phyloP scores from a whole-genome alignment of 2,797 vertebrate species.

The Gila robusta region DNA sequence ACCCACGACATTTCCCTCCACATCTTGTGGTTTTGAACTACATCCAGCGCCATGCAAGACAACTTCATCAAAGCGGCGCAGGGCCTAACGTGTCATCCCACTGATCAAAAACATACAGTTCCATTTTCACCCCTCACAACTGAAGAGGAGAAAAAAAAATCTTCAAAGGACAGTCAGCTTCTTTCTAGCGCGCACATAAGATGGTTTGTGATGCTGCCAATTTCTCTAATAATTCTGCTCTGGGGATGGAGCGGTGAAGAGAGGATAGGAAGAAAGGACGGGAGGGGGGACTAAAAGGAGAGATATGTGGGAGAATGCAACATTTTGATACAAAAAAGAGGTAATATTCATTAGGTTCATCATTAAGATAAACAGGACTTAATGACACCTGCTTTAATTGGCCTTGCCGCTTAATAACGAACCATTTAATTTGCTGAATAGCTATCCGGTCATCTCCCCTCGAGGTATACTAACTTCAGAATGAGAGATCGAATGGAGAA shows the following conservation, averaged over 20 bases:
- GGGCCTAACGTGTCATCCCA: constrained; percentile 64
- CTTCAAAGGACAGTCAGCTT: constrained; percentile 64
- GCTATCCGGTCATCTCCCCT: constrained; percentile 52
- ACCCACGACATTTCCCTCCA: constrained; percentile 48
- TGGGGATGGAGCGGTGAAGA: constrained; percentile 23
- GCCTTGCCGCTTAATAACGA: constrained; percentile 55
- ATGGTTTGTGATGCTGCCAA: constrained; percentile 61
- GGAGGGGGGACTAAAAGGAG: background rate
- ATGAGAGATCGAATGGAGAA: constrained; percentile 36
- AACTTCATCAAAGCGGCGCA: constrained; percentile 65
- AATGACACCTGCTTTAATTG: constrained; percentile 61
- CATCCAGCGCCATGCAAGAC: constrained; percentile 51
- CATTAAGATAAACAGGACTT: constrained; percentile 63
- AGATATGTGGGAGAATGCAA: constrained; percentile 10
- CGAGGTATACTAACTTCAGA: constrained; percentile 45
- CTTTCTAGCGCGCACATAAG: constrained; percentile 48
- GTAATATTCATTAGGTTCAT: constrained; percentile 53
- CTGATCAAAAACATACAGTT: constrained; percentile 68
- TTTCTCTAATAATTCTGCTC: constrained; percentile 62
- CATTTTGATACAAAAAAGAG: constrained; percentile 35
- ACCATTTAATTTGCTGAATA: constrained; percentile 55
- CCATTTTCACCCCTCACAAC: constrained; percentile 60
- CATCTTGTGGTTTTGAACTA: constrained; percentile 51
- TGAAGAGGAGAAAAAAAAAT: constrained; percentile 38
- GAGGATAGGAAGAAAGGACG: constrained; percentile 1